Percentiles rank a stretch among this genome's conserved stretches.
phyloP scores from a whole-genome alignment of 2,113 vertebrate genomes.

The Corythaixoides concolor region DNA sequence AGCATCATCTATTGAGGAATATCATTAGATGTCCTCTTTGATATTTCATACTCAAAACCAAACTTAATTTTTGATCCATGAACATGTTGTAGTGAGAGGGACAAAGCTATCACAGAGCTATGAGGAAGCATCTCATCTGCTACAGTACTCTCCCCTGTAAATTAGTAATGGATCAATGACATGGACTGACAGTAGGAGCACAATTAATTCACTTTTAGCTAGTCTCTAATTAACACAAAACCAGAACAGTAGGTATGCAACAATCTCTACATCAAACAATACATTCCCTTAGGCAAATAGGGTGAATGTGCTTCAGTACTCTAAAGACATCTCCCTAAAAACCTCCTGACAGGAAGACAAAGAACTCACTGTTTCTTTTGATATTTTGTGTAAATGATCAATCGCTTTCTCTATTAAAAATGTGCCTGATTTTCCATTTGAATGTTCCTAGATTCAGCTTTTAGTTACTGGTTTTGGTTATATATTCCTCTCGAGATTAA shows the following conservation, averaged over 20 bases:
- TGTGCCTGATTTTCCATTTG: not conserved
- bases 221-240: slow-evolving; percentile 22
- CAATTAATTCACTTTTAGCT: not conserved
- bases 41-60: slow-evolving; percentile 45
- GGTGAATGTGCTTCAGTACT: not conserved
- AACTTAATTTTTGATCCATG: slow-evolving; percentile 61
- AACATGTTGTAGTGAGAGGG: not conserved
- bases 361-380: not conserved
- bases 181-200: not conserved
- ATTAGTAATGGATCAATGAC: not conserved
- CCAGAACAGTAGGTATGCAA: not conserved
- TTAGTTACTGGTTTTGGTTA: not conserved
- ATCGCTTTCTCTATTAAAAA: not conserved
- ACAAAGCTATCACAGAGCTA: not conserved
- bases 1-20: slow-evolving; percentile 38
- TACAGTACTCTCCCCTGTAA: not conserved
- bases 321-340: not conserved
- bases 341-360: not conserved
- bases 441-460: not conserved
- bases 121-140: not conserved
- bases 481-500: not conserved
- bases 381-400: not conserved
- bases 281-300: not conserved
- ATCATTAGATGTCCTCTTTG: slow-evolving; percentile 47
- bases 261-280: not conserved